Evolutionary conservation across 2,113 vertebrate species (phyloP).

Genomic region (Thomomys bottae): DNA sequence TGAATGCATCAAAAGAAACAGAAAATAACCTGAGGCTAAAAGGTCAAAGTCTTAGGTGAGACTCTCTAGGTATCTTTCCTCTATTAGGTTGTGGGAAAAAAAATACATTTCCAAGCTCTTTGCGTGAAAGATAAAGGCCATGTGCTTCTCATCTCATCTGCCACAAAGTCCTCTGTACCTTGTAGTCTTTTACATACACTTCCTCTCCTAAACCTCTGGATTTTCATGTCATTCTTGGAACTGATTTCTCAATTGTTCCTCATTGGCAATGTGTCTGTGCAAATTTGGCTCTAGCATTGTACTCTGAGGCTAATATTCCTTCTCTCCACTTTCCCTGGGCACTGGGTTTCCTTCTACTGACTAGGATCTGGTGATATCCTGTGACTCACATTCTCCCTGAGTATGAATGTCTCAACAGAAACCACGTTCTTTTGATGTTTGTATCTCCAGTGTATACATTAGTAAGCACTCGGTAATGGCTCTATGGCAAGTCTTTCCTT

Average conservation of each 20-base stretch:
- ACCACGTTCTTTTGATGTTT: neutral
- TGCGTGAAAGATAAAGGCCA: neutral
- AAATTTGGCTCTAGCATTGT: neutral
- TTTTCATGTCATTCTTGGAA: neutral
- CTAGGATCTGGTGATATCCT: no score
- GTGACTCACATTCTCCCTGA: neutral
- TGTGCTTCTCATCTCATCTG: neutral
- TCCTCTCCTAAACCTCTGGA: neutral
- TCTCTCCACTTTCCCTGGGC: neutral
- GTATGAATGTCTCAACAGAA: neutral
- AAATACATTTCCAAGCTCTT: neutral
- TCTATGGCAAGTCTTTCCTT: neutral
- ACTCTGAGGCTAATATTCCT: neutral
- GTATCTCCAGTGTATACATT: neutral
- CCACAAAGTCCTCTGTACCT: no score
- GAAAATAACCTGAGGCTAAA: conserved; percentile 36
- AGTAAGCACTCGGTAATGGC: neutral
- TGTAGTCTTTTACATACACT: rapidly evolving
- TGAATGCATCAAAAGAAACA: conserved; percentile 41
- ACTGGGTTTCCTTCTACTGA: neutral
- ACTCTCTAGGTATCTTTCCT: neutral
- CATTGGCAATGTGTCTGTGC: neutral
- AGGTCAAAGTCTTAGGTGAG: neutral
- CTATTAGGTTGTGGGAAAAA: neutral
- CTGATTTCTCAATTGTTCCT: neutral